These are phyloP conservation scores for Piezodorus guildinii DNA, from an alignment of 1,140 invertebrate genomes.

Conservation along the genomic window DNA sequence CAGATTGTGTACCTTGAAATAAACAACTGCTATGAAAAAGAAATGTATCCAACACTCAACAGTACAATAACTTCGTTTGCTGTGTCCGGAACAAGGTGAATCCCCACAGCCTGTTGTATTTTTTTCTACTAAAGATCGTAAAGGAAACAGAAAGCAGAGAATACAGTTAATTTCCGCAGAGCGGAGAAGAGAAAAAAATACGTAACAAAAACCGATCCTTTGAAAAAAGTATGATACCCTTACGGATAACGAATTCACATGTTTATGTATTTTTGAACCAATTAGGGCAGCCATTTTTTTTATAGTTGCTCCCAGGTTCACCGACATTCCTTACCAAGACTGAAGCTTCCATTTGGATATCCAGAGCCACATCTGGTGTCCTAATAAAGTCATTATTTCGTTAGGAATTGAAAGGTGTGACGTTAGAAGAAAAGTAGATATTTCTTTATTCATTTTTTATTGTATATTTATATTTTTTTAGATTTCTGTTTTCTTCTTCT, in stretches of 20 bases:
- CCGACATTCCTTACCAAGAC: neutral
- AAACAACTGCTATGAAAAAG: no score
- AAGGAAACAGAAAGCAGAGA: no score
- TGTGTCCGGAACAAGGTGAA: no score
- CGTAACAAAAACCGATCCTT: no score
- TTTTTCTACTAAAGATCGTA: no score
- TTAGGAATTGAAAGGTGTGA: neutral
- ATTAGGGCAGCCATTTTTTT: conserved; percentile 8
- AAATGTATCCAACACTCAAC: no score
- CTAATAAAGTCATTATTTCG: conserved; percentile 12
- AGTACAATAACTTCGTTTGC: no score
- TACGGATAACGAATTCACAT: conserved; percentile 12
- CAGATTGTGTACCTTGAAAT: no score
- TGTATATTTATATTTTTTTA: neutral
- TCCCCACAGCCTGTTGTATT: no score
- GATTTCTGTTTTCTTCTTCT: neutral
- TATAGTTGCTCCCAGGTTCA: neutral
- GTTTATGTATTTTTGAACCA: conserved; percentile 15
- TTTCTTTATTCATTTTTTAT: neutral
- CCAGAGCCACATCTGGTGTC: neutral
- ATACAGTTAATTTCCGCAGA: no score
- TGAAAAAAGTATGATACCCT: no score
- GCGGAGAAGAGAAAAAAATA: no score
- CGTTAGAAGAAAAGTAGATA: neutral
- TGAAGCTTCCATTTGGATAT: neutral